Evolutionary conservation across 2,113 vertebrate species (phyloP).

Genomic region (Ammospiza caudacuta): DNA sequence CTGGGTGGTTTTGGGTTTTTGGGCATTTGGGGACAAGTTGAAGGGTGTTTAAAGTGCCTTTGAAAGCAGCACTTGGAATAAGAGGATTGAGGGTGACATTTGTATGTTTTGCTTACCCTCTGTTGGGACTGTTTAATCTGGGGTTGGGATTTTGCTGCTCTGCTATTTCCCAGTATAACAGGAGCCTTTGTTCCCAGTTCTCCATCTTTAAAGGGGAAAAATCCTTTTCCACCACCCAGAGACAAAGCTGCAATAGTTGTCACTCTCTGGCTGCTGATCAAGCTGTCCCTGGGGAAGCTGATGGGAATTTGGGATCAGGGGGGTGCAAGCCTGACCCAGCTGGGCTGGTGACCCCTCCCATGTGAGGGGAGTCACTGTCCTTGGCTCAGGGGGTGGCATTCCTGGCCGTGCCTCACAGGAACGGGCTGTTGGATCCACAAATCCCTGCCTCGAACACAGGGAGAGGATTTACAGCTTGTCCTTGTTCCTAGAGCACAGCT

Average conservation of each 20-base stretch:
- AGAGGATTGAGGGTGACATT: background rate
- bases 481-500: background rate
- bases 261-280: background rate
- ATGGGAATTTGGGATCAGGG: background rate
- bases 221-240: background rate
- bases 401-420: background rate
- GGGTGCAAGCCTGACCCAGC: background rate
- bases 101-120: background rate
- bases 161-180: background rate
- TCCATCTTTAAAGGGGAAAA: background rate
- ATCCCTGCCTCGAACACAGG: background rate
- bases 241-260: background rate
- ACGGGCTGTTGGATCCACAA: background rate
- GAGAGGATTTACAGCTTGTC: background rate
- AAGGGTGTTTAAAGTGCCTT: background rate
- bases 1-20: background rate
- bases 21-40: background rate
- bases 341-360: background rate
- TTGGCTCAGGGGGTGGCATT: background rate
- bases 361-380: background rate
- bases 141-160: background rate
- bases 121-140: background rate
- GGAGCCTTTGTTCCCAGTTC: background rate
- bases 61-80: background rate
- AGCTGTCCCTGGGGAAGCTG: background rate